Conservation (phyloP, 1,140 invertebrate species). For the Leptinotarsa defecta region DNA sequence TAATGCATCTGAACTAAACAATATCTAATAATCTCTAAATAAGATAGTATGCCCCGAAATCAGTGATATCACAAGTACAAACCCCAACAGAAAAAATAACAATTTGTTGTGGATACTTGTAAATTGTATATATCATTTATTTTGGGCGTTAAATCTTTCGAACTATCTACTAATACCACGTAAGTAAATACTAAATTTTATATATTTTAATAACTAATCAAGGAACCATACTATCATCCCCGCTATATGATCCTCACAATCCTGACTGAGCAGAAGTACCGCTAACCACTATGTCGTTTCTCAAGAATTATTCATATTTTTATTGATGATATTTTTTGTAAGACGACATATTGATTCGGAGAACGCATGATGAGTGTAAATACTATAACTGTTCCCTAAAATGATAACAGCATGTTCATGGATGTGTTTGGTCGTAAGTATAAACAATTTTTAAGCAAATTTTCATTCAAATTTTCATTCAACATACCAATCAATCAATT, state of each 20-base stretch:
- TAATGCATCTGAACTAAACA: too few species aligned
- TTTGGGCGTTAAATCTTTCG: too few species aligned
- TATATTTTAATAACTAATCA: constrained; percentile 3
- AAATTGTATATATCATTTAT: too few species aligned
- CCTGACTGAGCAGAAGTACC: constrained; percentile 39
- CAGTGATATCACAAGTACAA: too few species aligned
- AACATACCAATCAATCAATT: too few species aligned
- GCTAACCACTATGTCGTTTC: constrained; percentile 23
- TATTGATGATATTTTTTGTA: not conserved
- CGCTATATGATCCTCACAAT: not conserved
- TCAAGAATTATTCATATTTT: too few species aligned
- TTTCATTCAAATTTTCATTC: not conserved
- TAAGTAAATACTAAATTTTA: constrained; percentile 15
- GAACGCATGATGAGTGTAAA: constrained; percentile 12
- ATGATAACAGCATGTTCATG: constrained; percentile 29
- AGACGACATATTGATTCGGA: constrained; percentile 2
- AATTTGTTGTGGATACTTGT: too few species aligned
- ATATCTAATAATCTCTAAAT: too few species aligned
- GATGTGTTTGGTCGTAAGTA: constrained; percentile 29
- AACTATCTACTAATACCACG: not conserved
- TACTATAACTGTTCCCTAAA: constrained; percentile 8
- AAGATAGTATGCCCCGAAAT: too few species aligned
- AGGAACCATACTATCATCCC: constrained; percentile 22
- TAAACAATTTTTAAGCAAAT: constrained; percentile 31
- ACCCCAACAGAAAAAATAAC: too few species aligned